These are phyloP conservation scores for Drosophila glabriapex DNA, from an alignment of 2,888 invertebrate species.

Conservation along the genomic window DNA sequence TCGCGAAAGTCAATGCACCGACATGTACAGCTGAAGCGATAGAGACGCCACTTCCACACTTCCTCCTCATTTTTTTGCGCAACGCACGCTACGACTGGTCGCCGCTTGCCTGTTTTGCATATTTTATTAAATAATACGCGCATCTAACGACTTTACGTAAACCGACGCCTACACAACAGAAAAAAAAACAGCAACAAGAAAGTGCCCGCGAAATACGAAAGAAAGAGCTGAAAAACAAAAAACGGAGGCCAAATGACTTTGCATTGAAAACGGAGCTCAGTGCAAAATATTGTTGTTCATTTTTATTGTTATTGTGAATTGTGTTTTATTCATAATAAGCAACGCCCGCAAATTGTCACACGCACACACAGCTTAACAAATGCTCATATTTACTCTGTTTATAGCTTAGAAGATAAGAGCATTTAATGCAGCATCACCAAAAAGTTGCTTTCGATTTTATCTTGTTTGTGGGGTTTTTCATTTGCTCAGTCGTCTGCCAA, in stretches of 20 bases:
- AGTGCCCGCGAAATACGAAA: constrained; percentile 42
- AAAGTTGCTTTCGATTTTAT: constrained; percentile 7
- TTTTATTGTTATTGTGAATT: constrained; percentile 47
- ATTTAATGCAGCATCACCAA: constrained; percentile 13
- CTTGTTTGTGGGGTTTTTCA: neutral
- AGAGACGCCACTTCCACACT: constrained; percentile 31
- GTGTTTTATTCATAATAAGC: constrained; percentile 51
- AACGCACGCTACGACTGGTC: constrained; percentile 30
- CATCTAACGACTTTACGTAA: constrained; percentile 73
- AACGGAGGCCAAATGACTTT: constrained; percentile 41
- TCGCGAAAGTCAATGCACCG: constrained; percentile 67
- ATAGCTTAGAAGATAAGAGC: constrained; percentile 27
- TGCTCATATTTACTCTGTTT: constrained; percentile 34
- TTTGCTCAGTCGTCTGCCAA: constrained; percentile 27
- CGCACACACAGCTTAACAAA: constrained; percentile 16
- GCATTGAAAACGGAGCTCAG: constrained; percentile 44
- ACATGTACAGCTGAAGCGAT: constrained; percentile 45
- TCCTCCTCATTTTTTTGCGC: constrained; percentile 39
- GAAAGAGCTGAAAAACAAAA: constrained; percentile 32
- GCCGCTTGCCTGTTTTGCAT: constrained; percentile 60
- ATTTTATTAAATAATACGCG: constrained; percentile 67
- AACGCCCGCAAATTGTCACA: constrained; percentile 46
- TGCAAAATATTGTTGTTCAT: constrained; percentile 30
- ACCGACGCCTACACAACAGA: constrained; percentile 21
- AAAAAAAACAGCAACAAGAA: constrained; percentile 19